A percentile compares a stretch with the other conserved stretches of the same genome.
phyloP scores from a whole-genome alignment of 1,140 invertebrate genomes.

The Mactra quadrangularis region DNA sequence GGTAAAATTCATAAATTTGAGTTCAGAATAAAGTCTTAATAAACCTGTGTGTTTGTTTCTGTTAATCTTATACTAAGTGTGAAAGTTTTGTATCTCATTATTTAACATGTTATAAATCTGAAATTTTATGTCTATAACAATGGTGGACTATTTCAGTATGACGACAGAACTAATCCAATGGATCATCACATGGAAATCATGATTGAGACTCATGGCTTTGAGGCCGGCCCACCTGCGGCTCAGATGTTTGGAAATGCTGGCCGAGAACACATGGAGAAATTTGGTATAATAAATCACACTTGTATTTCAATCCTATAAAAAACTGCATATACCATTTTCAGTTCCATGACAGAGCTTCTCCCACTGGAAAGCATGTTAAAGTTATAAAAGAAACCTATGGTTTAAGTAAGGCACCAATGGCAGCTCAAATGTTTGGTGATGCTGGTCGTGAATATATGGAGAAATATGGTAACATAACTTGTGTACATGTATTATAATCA shows the following conservation, averaged over 20 bases:
- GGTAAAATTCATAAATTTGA: too few species aligned
- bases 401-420: slow-evolving; percentile 91
- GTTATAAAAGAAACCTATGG: slow-evolving; percentile 93
- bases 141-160: slow-evolving; percentile 86
- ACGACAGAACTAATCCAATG: slow-evolving; percentile 96
- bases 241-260: slow-evolving; percentile 99
- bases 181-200: slow-evolving; percentile 96
- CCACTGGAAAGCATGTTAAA: slow-evolving; percentile 96
- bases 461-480: slow-evolving; percentile 91
- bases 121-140: too few species aligned
- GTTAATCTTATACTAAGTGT: too few species aligned
- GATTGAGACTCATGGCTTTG: slow-evolving; percentile 91
- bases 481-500: too few species aligned
- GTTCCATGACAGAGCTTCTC: slow-evolving; percentile 95
- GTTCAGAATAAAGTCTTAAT: too few species aligned
- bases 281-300: slow-evolving; percentile 85
- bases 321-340: slow-evolving; percentile 77
- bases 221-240: slow-evolving; percentile 92
- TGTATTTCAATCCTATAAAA: neutral
- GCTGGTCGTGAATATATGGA: slow-evolving; percentile 98
- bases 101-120: too few species aligned
- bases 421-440: slow-evolving; percentile 98
- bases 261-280: slow-evolving; percentile 98
- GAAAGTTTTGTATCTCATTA: too few species aligned
- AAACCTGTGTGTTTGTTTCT: too few species aligned